Conservation (phyloP, 2,797 vertebrate genomes). For the Menidia menidia region DNA sequence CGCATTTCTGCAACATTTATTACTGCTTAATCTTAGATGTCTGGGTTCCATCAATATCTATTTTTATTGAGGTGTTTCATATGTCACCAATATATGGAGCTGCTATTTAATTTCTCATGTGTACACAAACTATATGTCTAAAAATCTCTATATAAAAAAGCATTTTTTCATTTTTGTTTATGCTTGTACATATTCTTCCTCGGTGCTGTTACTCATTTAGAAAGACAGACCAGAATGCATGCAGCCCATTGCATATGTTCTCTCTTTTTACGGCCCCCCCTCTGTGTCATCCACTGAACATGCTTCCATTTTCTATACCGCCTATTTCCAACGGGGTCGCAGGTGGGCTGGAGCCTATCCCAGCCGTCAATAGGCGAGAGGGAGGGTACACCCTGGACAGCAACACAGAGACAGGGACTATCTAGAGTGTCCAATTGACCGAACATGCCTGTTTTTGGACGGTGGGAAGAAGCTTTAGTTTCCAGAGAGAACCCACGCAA, state of each 20-base stretch:
- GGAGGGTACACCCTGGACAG: no score
- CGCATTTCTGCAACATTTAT: conserved; percentile 25
- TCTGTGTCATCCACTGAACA: conserved; percentile 38
- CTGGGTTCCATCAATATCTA: conserved; percentile 11
- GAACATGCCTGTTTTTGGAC: no score
- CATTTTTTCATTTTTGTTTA: neutral
- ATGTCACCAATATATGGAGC: conserved; percentile 6
- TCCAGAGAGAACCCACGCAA: no score
- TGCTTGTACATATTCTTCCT: neutral
- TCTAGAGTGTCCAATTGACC: no score
- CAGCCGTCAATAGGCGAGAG: no score
- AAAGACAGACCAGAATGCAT: conserved; percentile 3
- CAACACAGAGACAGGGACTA: no score
- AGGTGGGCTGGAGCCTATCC: no score
- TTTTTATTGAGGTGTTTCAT: conserved; percentile 5
- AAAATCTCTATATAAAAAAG: conserved; percentile 3
- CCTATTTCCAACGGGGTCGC: no score
- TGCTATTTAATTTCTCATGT: conserved; percentile 31
- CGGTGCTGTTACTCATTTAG: conserved; percentile 1
- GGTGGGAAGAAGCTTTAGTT: no score
- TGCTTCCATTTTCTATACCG: no score
- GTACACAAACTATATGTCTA: neutral
- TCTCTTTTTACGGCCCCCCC: conserved; percentile 60
- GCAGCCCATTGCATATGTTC: conserved; percentile 27
- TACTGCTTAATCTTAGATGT: conserved; percentile 8